Evolutionary conservation across 2,888 invertebrate genomes (phyloP).

Genomic region (Cistogaster globosa): DNA sequence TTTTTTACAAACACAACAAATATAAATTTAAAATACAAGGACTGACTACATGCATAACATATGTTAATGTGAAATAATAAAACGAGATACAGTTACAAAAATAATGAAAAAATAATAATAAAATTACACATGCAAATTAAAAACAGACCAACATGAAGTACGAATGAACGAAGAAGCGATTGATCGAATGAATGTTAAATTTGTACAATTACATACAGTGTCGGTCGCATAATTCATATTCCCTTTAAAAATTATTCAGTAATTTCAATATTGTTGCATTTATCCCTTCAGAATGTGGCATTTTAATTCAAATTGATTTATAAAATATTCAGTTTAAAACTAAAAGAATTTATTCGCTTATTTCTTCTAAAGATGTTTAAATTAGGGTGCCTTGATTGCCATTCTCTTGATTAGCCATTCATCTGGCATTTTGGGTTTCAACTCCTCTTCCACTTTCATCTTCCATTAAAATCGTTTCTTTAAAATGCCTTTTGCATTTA

Average conservation of each 20-base stretch:
- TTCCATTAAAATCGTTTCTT: no score
- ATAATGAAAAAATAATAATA: slow-evolving; percentile 46
- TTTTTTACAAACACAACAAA: slow-evolving; percentile 19
- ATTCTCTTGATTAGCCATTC: no score
- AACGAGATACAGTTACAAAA: slow-evolving; percentile 21
- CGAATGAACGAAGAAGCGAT: slow-evolving; percentile 30
- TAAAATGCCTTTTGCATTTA: no score
- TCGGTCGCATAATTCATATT: slow-evolving; percentile 25
- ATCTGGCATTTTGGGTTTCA: no score
- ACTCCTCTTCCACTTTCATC: no score
- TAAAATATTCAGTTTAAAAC: no score
- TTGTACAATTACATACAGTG: slow-evolving; percentile 17
- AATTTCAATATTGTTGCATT: no score
- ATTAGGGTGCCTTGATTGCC: no score
- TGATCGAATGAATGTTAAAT: slow-evolving; percentile 40
- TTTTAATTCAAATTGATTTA: no score
- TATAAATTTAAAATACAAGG: slow-evolving; percentile 23
- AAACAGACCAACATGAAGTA: slow-evolving; percentile 37
- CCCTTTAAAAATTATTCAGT: slow-evolving; percentile 2
- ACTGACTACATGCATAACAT: background rate
- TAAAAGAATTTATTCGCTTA: no score
- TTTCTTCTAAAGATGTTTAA: no score
- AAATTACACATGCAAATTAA: slow-evolving; percentile 58
- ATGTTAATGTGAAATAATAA: slow-evolving; percentile 11
- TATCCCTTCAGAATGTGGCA: no score